phyloP scores from a whole-genome alignment of 2,113 vertebrate species.

The Podiceps cristatus region DNA sequence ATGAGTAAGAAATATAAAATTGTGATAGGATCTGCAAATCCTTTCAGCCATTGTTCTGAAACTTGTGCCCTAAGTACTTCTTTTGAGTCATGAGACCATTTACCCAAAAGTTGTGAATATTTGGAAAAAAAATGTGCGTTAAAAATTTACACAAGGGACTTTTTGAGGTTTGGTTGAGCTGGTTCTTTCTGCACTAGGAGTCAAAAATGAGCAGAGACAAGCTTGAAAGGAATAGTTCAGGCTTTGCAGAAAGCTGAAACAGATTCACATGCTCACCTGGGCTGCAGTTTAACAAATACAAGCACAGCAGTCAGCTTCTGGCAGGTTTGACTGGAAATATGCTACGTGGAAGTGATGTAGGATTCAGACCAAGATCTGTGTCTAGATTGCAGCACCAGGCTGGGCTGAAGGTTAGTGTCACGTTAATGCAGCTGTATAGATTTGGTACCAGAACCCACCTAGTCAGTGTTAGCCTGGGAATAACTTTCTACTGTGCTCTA shows the following conservation, averaged over 20 bases:
- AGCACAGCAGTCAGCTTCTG: neutral
- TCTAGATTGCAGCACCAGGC: neutral
- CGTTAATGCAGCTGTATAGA: rapidly evolving
- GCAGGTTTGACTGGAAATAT: neutral
- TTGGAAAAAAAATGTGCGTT: neutral
- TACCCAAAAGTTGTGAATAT: neutral
- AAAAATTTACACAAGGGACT: neutral
- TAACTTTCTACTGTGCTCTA: neutral
- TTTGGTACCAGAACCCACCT: neutral
- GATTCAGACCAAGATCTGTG: neutral
- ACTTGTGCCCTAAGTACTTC: neutral
- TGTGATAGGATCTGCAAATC: neutral
- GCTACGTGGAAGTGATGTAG: rapidly evolving
- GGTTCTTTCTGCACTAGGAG: neutral
- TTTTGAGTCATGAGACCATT: neutral
- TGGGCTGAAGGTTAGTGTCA: neutral
- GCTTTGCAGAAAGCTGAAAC: neutral
- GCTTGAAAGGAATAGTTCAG: neutral
- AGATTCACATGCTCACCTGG: neutral
- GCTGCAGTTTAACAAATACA: neutral
- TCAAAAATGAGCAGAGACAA: neutral
- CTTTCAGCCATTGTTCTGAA: neutral
- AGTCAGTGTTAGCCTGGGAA: neutral
- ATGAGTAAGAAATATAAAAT: neutral
- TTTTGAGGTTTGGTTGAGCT: neutral